phyloP scores from a whole-genome alignment of 35 echinoderm and acorn worm genomes.

The Acanthaster planci region DNA sequence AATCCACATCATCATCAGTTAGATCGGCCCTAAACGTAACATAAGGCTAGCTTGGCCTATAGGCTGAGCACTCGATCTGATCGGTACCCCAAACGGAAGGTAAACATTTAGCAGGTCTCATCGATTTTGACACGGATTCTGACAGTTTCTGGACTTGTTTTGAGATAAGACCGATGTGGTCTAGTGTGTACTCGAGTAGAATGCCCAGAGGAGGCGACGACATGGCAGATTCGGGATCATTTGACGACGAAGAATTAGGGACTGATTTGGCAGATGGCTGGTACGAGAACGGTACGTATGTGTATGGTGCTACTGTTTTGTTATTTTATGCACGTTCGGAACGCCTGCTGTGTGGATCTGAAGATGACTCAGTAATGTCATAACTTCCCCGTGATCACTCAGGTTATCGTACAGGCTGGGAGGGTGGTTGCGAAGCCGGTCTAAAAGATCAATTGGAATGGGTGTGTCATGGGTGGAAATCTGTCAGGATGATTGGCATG shows the following conservation, averaged over 20 bases:
- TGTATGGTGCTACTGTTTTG: no score
- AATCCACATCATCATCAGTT: not conserved
- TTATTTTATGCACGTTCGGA: no score
- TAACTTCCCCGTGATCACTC: no score
- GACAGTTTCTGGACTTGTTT: not conserved
- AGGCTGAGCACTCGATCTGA: no score
- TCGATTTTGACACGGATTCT: not conserved
- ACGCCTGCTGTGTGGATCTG: no score
- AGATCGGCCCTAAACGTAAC: not conserved
- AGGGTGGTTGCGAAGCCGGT: no score
- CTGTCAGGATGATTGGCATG: no score
- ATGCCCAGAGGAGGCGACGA: slow-evolving; percentile 18
- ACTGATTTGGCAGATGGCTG: slow-evolving; percentile 60
- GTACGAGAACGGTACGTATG: slow-evolving; percentile 73
- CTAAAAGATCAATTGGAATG: no score
- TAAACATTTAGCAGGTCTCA: not conserved
- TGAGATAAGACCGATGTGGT: not conserved
- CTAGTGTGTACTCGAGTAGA: not conserved
- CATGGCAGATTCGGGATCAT: slow-evolving; percentile 18
- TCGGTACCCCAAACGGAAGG: not conserved
- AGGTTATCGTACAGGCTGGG: no score
- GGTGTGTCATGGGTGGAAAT: no score
- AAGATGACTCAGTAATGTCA: no score
- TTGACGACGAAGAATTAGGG: slow-evolving; percentile 26
- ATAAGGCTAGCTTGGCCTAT: not conserved